Percentiles rank a stretch among this genome's conserved stretches.
Conservation (phyloP, 2,113 vertebrate species). For the Balaeniceps rex region DNA sequence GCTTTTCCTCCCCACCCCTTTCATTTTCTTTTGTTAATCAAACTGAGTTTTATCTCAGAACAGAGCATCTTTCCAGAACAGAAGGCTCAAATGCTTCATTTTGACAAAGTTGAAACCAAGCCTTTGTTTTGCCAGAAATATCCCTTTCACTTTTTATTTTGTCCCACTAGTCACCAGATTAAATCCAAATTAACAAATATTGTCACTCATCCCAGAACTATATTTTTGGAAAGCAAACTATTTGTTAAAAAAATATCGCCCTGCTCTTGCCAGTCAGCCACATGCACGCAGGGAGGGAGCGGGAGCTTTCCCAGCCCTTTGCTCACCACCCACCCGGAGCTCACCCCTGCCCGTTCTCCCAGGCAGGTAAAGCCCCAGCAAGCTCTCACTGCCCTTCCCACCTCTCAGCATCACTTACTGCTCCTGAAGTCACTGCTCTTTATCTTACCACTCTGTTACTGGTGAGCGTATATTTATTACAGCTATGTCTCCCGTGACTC, state of each 20-base stretch:
- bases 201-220: slow-evolving; percentile 13
- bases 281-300: rapidly evolving
- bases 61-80: slow-evolving; percentile 4
- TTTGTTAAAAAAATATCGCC: neutral
- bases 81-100: slow-evolving; percentile 29
- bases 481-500: neutral
- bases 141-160: slow-evolving; percentile 16
- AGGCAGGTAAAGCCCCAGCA: neutral
- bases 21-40: neutral
- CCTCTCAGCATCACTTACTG: neutral
- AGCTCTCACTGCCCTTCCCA: neutral
- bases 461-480: neutral
- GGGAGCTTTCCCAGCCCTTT: neutral
- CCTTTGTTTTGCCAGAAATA: slow-evolving; percentile 43
- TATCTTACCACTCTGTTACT: rapidly evolving
- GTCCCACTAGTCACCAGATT: neutral
- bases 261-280: neutral
- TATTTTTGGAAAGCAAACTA: neutral
- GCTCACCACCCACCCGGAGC: neutral
- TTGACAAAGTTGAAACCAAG: slow-evolving; percentile 3
- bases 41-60: neutral
- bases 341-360: neutral
- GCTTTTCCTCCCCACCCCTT: neutral
- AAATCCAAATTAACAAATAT: slow-evolving; percentile 37
- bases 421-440: neutral